phyloP scores from a whole-genome alignment of 2,113 vertebrate species.

The Lichenostomus cassidix region DNA sequence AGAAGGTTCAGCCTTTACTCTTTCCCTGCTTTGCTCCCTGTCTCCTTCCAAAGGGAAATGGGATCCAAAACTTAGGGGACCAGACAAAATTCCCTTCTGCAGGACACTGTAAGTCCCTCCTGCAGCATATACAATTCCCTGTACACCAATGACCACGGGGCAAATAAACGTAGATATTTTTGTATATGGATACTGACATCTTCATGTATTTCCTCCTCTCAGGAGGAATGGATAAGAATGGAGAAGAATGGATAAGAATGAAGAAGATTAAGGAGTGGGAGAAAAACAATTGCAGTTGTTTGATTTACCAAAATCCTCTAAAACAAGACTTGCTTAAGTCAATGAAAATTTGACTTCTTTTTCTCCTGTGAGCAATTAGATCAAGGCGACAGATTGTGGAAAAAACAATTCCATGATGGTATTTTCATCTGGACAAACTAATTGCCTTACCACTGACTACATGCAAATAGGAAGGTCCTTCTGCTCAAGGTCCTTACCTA shows the following conservation, averaged over 20 bases:
- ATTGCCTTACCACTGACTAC: background rate
- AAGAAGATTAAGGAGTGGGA: accelerated
- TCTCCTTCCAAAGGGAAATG: background rate
- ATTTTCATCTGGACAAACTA: background rate
- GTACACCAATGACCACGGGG: background rate
- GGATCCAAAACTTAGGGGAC: background rate
- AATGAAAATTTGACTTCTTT: background rate
- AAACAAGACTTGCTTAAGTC: background rate
- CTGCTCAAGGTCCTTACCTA: background rate
- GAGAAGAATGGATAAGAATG: background rate
- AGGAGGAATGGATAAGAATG: background rate
- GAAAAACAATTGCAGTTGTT: accelerated
- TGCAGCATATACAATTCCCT: background rate
- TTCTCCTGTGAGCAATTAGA: background rate
- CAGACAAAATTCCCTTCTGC: background rate
- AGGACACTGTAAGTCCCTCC: no score
- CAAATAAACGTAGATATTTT: background rate
- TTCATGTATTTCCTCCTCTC: background rate
- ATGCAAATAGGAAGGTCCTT: background rate
- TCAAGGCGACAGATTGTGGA: background rate
- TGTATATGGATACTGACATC: background rate
- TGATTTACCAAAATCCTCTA: background rate
- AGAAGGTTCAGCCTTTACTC: background rate
- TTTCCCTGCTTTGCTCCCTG: background rate
- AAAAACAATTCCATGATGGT: accelerated